A percentile compares a stretch with the other conserved stretches of the same genome.
These are phyloP conservation scores for Scomber japonicus DNA, from an alignment of 2,113 vertebrate species.

Conservation along the genomic window DNA sequence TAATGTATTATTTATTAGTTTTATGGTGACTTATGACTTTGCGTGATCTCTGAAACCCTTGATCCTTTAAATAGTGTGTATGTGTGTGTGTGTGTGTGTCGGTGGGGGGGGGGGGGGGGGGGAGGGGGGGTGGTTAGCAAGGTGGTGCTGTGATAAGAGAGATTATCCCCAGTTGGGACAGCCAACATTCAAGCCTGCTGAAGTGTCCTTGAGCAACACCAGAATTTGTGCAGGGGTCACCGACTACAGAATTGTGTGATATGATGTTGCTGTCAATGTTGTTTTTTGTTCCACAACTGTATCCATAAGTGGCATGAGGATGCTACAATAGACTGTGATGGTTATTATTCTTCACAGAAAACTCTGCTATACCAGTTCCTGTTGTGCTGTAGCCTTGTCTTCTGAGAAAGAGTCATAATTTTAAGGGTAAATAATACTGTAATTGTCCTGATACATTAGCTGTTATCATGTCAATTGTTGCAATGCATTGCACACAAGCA, in stretches of 20 bases:
- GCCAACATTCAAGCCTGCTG: background rate
- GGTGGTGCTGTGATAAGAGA: background rate
- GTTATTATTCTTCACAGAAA: background rate
- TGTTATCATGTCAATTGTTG: constrained; percentile 10
- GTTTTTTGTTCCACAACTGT: background rate
- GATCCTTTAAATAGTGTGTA: background rate
- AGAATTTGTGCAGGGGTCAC: background rate
- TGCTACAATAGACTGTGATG: background rate
- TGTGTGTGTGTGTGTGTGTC: too few relatives aligned
- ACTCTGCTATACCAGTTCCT: background rate
- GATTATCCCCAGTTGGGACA: background rate
- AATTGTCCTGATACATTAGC: background rate
- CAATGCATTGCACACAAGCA: background rate
- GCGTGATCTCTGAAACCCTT: background rate
- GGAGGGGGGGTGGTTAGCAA: background rate
- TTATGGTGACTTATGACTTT: background rate
- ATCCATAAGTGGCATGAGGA: background rate
- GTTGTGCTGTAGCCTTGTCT: background rate
- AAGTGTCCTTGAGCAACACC: background rate
- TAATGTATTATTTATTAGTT: background rate
- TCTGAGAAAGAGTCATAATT: background rate
- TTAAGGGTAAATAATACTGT: background rate
- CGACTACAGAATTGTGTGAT: background rate
- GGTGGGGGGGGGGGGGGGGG: background rate
- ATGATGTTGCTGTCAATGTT: background rate